phyloP scores from a whole-genome alignment of 2,797 vertebrate genomes.

The Aeoliscus strigatus region DNA sequence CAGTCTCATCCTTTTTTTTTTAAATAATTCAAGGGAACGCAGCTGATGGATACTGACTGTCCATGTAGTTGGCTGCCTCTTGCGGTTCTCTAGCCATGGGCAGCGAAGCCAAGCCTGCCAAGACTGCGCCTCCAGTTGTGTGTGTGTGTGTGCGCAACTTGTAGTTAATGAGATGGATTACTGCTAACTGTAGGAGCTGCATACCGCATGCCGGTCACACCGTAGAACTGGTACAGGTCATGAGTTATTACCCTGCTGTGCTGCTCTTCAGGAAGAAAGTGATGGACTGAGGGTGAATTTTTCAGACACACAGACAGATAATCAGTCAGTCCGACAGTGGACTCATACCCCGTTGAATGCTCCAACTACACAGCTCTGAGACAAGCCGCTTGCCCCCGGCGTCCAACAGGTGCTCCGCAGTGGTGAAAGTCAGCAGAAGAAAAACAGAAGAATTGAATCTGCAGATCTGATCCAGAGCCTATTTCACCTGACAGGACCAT shows the following conservation, averaged over 20 bases:
- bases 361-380: slow-evolving; percentile 20
- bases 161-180: slow-evolving; percentile 40
- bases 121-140: slow-evolving; percentile 29
- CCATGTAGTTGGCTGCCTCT: slow-evolving; percentile 22
- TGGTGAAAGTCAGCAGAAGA: slow-evolving; percentile 4
- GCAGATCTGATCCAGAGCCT: slow-evolving; percentile 3
- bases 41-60: slow-evolving; percentile 21
- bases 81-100: slow-evolving; percentile 30
- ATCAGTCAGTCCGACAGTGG: slow-evolving; percentile 14
- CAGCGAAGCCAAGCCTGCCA: slow-evolving; percentile 34
- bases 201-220: slow-evolving; percentile 17
- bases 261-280: slow-evolving; percentile 16
- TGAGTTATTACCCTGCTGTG: slow-evolving; percentile 31
- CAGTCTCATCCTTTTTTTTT: not conserved
- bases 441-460: slow-evolving; percentile 12
- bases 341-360: slow-evolving; percentile 21
- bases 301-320: slow-evolving; percentile 23
- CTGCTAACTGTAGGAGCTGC: slow-evolving; percentile 40
- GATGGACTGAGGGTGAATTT: slow-evolving; percentile 16
- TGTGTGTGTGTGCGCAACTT: slow-evolving; percentile 2
- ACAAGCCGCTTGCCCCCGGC: slow-evolving; percentile 4
- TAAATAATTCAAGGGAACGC: slow-evolving; percentile 10
- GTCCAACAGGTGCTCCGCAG: slow-evolving; percentile 28
- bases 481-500: slow-evolving; percentile 17
- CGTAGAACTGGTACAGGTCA: slow-evolving; percentile 24